phyloP scores from a whole-genome alignment of 2,113 vertebrate genomes.

The Microtus oregoni region DNA sequence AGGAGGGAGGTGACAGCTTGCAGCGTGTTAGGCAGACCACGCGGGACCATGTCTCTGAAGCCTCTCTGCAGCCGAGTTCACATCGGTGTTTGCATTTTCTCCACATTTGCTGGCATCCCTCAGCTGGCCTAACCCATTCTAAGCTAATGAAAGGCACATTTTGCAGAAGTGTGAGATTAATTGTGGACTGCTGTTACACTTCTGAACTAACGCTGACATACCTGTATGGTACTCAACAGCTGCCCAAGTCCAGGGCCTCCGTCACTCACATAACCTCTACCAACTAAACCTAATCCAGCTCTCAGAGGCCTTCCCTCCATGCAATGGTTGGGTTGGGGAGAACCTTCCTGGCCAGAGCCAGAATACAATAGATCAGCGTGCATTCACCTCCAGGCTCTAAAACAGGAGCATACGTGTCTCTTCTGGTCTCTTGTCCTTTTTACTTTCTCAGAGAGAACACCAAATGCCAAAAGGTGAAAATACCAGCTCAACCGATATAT shows the following conservation, averaged over 20 bases:
- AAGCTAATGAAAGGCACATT: constrained; percentile 36
- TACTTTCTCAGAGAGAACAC: constrained; percentile 28
- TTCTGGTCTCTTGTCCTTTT: constrained; percentile 1
- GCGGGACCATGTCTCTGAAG: background rate
- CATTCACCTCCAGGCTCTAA: background rate
- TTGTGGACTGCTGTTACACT: background rate
- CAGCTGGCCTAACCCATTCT: background rate
- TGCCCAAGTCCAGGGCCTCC: background rate
- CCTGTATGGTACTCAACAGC: background rate
- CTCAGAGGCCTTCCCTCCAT: background rate
- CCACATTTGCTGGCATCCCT: background rate
- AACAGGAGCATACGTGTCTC: background rate
- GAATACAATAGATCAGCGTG: background rate
- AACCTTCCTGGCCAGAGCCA: background rate
- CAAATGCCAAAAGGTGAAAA: background rate
- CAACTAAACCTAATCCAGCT: background rate
- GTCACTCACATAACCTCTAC: background rate
- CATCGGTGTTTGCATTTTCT: background rate
- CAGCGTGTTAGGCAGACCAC: background rate
- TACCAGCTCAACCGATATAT: no score
- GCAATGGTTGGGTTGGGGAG: background rate
- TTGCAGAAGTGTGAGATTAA: background rate
- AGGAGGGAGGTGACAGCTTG: background rate
- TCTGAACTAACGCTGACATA: background rate
- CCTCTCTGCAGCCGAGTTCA: background rate